Evolutionary conservation across 2,113 vertebrate species (phyloP).

Genomic region (Hipposideros armiger): DNA sequence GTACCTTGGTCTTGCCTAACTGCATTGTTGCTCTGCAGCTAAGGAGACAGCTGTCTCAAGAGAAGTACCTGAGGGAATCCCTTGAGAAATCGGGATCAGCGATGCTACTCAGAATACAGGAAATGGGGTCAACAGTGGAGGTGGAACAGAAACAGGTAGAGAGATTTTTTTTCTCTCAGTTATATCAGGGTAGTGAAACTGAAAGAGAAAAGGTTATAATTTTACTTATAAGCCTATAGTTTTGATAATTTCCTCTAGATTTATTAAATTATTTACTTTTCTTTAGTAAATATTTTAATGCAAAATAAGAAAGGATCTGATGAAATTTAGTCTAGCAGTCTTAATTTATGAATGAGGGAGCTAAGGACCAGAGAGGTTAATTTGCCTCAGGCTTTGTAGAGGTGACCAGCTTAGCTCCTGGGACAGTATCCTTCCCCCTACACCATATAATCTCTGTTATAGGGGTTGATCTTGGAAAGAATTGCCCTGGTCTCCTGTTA

Average conservation of each 20-base stretch:
- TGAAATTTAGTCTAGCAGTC: not conserved
- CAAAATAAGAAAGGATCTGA: slow-evolving; percentile 19
- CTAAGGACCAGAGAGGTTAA: not conserved
- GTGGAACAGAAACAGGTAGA: slow-evolving; percentile 86
- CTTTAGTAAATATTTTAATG: not conserved
- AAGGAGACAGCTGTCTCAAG: slow-evolving; percentile 84
- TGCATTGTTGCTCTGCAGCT: slow-evolving; percentile 82
- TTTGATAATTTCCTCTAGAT: slow-evolving; percentile 31
- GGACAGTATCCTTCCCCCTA: not conserved
- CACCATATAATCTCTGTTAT: not conserved
- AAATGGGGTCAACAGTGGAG: slow-evolving; percentile 86
- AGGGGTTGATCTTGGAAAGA: not conserved
- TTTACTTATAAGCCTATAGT: not conserved
- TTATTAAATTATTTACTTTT: slow-evolving; percentile 18
- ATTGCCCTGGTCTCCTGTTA: not conserved
- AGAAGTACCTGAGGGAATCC: slow-evolving; percentile 80
- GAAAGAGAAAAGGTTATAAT: not conserved
- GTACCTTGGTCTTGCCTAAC: slow-evolving; percentile 31
- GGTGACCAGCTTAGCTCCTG: not conserved
- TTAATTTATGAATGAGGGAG: slow-evolving; percentile 26
- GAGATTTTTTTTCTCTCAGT: not conserved
- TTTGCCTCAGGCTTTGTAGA: not conserved
- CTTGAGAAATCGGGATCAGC: slow-evolving; percentile 85
- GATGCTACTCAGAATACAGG: slow-evolving; percentile 86
- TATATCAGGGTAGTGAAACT: not conserved